These are phyloP conservation scores for Temnothorax longispinosus DNA, from an alignment of 1,140 invertebrate species.

Conservation along the genomic window DNA sequence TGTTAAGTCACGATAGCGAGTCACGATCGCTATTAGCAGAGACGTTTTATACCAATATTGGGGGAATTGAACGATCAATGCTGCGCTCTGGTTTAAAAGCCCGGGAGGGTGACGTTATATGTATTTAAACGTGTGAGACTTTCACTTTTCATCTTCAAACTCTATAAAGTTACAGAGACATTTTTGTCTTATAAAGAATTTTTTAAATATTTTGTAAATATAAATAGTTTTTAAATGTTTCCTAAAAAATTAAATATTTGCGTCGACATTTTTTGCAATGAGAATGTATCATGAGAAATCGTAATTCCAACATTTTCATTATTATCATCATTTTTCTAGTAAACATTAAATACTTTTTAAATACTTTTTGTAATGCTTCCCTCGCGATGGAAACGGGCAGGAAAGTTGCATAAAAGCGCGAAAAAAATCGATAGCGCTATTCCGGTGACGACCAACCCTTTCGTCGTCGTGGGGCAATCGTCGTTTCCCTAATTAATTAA, in stretches of 20 bases:
- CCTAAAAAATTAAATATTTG: background rate
- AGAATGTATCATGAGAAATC: background rate
- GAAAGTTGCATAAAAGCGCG: background rate
- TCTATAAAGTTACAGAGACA: background rate
- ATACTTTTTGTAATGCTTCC: background rate
- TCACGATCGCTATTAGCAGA: conserved; percentile 32
- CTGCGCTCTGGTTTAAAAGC: background rate
- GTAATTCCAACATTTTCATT: background rate
- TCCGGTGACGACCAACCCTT: conserved; percentile 40
- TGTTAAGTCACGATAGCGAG: conserved; percentile 35
- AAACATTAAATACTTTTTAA: background rate
- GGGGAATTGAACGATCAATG: conserved; percentile 39
- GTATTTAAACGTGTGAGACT: conserved; percentile 2
- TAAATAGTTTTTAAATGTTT: background rate
- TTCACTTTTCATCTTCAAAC: background rate
- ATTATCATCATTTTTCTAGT: background rate
- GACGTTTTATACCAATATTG: conserved; percentile 36
- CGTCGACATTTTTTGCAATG: background rate
- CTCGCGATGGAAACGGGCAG: background rate
- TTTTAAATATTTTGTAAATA: background rate
- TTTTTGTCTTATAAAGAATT: conserved; percentile 5
- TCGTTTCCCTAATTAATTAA: conserved; percentile 72
- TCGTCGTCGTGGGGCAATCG: conserved; percentile 46
- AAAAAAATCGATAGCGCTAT: conserved; percentile 53
- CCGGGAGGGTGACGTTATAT: conserved; percentile 23